These are phyloP conservation scores for Odontomyia ornata DNA, from an alignment of 2,888 invertebrate genomes.

Conservation along the genomic window DNA sequence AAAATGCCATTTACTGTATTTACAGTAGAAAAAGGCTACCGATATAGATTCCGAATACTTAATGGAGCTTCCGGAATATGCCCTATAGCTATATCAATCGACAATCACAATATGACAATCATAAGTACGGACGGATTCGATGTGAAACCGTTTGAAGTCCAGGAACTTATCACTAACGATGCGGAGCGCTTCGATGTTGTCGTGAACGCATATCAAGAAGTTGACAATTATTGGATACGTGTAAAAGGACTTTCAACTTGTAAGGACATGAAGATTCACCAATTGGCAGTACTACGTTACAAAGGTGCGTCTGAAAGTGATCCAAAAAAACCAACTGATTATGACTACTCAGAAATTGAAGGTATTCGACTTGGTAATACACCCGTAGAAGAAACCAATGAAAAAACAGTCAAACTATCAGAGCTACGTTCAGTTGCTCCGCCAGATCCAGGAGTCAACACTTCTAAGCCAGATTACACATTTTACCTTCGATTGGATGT, in stretches of 20 bases:
- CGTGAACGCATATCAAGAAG: slow-evolving; percentile 69
- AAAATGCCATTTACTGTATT: slow-evolving; percentile 15
- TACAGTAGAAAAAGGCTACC: slow-evolving; percentile 51
- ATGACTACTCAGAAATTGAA: not conserved
- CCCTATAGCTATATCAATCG: slow-evolving; percentile 79
- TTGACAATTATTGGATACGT: slow-evolving; percentile 35
- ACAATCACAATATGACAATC: slow-evolving; percentile 76
- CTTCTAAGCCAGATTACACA: not conserved
- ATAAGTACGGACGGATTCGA: slow-evolving; percentile 79
- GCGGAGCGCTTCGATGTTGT: slow-evolving; percentile 85
- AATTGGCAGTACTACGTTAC: slow-evolving; percentile 23
- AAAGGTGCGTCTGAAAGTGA: slow-evolving; percentile 51
- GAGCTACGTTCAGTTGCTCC: not conserved
- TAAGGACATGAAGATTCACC: not conserved
- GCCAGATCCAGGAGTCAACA: not conserved
- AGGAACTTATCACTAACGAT: slow-evolving; percentile 75
- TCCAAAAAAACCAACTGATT: not conserved
- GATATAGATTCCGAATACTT: slow-evolving; percentile 78
- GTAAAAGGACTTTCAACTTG: not conserved
- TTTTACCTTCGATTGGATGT: not conserved
- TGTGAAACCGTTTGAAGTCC: slow-evolving; percentile 71
- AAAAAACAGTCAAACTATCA: not conserved
- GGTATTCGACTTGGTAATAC: slow-evolving; percentile 19
- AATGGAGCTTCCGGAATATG: slow-evolving; percentile 80
- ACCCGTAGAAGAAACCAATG: not conserved